These are phyloP conservation scores for Grallaria varia DNA, from an alignment of 2,113 vertebrate species.

Conservation along the genomic window DNA sequence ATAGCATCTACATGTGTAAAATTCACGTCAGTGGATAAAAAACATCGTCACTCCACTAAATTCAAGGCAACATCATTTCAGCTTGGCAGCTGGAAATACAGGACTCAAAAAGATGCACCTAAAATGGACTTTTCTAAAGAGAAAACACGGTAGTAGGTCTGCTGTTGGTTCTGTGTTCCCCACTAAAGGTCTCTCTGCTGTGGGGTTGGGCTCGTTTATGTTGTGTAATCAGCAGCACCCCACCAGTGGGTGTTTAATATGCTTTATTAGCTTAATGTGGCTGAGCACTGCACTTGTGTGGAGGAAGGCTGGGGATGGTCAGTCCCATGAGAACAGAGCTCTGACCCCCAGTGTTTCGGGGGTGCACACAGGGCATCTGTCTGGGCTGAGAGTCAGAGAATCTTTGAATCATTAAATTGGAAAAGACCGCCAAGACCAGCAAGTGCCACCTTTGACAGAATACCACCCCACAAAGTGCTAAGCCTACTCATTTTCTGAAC, in stretches of 20 bases:
- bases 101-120: neutral
- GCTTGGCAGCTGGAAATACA: neutral
- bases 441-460: neutral
- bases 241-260: neutral
- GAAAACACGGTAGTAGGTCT: neutral
- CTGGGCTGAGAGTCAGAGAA: neutral
- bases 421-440: neutral
- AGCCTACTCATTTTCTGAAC: neutral
- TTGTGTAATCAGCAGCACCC: neutral
- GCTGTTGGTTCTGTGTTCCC: neutral
- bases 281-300: neutral
- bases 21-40: neutral
- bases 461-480: neutral
- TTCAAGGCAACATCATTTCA: neutral
- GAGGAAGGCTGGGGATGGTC: neutral
- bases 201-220: neutral
- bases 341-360: too few species aligned
- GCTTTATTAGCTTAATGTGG: neutral
- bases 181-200: neutral
- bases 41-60: neutral
- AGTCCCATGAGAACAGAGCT: neutral
- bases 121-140: neutral
- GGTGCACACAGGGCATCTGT: accelerated
- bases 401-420: accelerated
- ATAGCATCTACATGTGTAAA: neutral